phyloP scores from a whole-genome alignment of 1,140 invertebrate species.

The Solenopsis fugax region DNA sequence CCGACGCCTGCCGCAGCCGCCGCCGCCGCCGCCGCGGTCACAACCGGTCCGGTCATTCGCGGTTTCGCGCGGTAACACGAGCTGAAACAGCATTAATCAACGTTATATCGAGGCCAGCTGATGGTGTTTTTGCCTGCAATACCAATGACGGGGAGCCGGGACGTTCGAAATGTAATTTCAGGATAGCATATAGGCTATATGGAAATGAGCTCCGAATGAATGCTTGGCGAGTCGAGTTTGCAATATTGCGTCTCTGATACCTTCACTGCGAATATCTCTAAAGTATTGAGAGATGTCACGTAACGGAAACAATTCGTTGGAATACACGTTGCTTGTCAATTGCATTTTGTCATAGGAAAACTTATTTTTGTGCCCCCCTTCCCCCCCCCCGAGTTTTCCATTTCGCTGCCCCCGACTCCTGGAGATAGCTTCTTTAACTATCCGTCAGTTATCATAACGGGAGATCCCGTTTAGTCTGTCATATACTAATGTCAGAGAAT shows the following conservation, averaged over 20 bases:
- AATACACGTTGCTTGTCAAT: slow-evolving; percentile 22
- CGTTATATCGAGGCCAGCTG: slow-evolving; percentile 28
- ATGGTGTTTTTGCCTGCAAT: slow-evolving; percentile 2
- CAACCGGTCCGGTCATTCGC: slow-evolving; percentile 82
- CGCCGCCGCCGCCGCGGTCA: slow-evolving; percentile 71
- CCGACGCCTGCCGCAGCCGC: slow-evolving; percentile 80
- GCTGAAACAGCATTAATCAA: slow-evolving; percentile 76
- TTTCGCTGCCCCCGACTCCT: neutral
- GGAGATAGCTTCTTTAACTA: slow-evolving; percentile 2
- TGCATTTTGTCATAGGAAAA: slow-evolving; percentile 23
- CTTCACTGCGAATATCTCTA: neutral
- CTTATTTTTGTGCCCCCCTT: slow-evolving; percentile 22
- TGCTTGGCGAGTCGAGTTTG: neutral
- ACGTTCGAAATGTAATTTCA: slow-evolving; percentile 6
- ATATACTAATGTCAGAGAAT: slow-evolving; percentile 9
- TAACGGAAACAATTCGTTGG: slow-evolving; percentile 24
- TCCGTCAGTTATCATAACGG: neutral
- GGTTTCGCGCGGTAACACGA: slow-evolving; percentile 89
- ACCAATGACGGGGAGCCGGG: no score
- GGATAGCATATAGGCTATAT: neutral
- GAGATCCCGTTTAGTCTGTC: slow-evolving; percentile 22
- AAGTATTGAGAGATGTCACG: slow-evolving; percentile 22
- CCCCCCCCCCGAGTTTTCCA: neutral
- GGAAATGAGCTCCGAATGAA: neutral
- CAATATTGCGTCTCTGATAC: neutral